Percentiles rank a stretch among this genome's conserved stretches.
Evolutionary conservation across 2,888 invertebrate genomes (phyloP).

Genomic region (Erpobdella octoculata): DNA sequence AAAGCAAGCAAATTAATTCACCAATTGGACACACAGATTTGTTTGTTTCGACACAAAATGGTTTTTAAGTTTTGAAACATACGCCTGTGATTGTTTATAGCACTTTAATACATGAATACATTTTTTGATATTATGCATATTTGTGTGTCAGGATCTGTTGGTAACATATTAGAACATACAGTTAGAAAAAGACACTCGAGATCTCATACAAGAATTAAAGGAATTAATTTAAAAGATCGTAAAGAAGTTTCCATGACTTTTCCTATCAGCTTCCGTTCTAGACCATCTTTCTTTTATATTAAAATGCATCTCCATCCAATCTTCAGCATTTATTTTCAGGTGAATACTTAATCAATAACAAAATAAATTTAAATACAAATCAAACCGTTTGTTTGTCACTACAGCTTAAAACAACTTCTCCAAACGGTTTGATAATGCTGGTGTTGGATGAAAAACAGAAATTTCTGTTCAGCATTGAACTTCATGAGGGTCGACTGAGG

Average conservation of each 20-base stretch:
- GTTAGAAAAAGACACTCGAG: not conserved
- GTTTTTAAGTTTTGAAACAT: too few species aligned
- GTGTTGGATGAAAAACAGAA: not conserved
- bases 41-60: too few species aligned
- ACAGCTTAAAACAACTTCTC: conserved; percentile 10
- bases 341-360: not conserved
- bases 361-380: not conserved
- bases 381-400: not conserved
- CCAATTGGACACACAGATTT: too few species aligned
- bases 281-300: not conserved
- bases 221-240: too few species aligned
- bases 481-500: conserved; percentile 9
- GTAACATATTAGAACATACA: not conserved
- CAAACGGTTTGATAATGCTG: conserved; percentile 13
- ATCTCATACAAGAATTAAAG: not conserved
- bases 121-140: too few species aligned
- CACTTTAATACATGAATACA: too few species aligned
- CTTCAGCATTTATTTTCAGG: not conserved
- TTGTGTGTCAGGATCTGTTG: not conserved
- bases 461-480: conserved; percentile 22
- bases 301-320: not conserved
- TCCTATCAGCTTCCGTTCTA: not conserved
- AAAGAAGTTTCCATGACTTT: not conserved
- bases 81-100: too few species aligned
- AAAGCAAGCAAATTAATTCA: too few species aligned